phyloP scores from a whole-genome alignment of 2,113 vertebrate species.

The Hylia prasina region DNA sequence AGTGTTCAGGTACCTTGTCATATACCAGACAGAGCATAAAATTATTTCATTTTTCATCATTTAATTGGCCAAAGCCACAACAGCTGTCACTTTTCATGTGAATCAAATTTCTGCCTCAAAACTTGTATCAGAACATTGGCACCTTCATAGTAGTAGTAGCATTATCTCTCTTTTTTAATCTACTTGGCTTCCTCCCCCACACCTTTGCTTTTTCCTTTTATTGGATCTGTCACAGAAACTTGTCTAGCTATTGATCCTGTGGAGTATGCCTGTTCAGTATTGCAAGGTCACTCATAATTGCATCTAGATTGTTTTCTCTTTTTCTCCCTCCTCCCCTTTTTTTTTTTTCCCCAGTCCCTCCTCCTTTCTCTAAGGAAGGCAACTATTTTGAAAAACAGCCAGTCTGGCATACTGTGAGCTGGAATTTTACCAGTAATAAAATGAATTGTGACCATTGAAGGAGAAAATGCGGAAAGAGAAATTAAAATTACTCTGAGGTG shows the following conservation, averaged over 20 bases:
- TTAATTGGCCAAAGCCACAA: slow-evolving; percentile 39
- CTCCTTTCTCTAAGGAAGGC: background rate
- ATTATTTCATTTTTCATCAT: background rate
- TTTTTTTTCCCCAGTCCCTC: background rate
- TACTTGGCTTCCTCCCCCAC: background rate
- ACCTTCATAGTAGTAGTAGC: background rate
- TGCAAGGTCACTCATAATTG: slow-evolving; percentile 59
- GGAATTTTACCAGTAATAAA: slow-evolving; percentile 19
- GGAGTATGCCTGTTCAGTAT: background rate
- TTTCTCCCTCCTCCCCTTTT: background rate
- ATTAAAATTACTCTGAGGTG: background rate
- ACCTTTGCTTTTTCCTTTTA: background rate
- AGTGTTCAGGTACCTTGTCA: background rate
- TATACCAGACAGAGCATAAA: background rate
- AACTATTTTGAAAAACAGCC: background rate
- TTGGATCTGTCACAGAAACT: slow-evolving; percentile 19
- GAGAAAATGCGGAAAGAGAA: background rate
- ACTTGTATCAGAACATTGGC: background rate
- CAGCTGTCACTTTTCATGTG: slow-evolving; percentile 24
- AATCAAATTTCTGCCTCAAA: slow-evolving; percentile 52
- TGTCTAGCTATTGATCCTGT: slow-evolving; percentile 50
- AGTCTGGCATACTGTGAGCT: background rate
- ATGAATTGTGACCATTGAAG: background rate
- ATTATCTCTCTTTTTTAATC: background rate
- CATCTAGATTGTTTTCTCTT: slow-evolving; percentile 5